Conservation (phyloP, 1,140 invertebrate species). For the Drosophila repleta region DNA sequence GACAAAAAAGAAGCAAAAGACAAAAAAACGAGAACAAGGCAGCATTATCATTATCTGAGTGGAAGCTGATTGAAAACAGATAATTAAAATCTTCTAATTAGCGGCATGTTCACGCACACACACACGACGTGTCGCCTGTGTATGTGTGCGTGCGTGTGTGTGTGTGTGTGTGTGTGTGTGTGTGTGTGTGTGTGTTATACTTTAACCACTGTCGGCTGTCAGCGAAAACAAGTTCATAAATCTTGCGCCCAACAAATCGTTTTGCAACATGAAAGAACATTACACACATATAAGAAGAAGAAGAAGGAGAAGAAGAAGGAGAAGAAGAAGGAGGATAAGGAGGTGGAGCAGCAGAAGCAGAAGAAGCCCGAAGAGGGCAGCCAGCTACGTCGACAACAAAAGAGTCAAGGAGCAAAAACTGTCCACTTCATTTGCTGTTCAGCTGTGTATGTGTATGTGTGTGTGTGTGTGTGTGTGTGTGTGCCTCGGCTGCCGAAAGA, state of each 20-base stretch:
- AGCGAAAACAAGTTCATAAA: conserved; percentile 82
- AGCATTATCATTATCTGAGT: conserved; percentile 74
- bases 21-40: conserved; percentile 49
- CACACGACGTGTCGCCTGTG: conserved; percentile 15
- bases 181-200: conserved; percentile 65
- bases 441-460: no score
- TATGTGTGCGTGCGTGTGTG: conserved; percentile 36
- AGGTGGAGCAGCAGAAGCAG: no score
- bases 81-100: conserved; percentile 82
- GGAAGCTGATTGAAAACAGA: conserved; percentile 81
- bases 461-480: conserved; percentile 30
- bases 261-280: conserved; percentile 81
- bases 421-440: conserved; percentile 28
- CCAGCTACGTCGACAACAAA: conserved; percentile 44
- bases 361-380: conserved; percentile 30
- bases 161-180: conserved; percentile 33
- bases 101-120: conserved; percentile 79
- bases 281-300: conserved; percentile 59
- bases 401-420: conserved; percentile 44
- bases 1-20: conserved; percentile 3
- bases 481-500: conserved; percentile 22
- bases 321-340: no score
- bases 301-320: no score
- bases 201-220: conserved; percentile 82
- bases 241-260: conserved; percentile 82